A percentile compares a stretch with the other conserved stretches of the same genome.
Evolutionary conservation across 2,888 invertebrate species (phyloP).

Genomic region (Eucriotettix oculatus): DNA sequence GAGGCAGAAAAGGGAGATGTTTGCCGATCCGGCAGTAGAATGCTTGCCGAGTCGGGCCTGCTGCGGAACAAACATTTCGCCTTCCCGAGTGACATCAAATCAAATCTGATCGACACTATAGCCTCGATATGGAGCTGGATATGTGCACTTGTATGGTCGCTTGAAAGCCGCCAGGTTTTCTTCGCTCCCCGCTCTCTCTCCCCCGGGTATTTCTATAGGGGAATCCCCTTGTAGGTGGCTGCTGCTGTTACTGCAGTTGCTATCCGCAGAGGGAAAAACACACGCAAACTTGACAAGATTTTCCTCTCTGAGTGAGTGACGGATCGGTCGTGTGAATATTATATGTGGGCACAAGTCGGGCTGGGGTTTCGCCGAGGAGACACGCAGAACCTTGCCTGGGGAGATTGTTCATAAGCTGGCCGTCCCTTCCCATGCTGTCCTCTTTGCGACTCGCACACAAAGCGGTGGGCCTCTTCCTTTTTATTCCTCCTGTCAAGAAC

Average conservation of each 20-base stretch:
- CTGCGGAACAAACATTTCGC: not conserved
- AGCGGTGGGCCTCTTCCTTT: too few relatives aligned
- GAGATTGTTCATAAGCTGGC: too few relatives aligned
- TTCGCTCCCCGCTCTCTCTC: not conserved
- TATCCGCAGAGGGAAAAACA: constrained; percentile 2
- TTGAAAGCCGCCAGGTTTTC: not conserved
- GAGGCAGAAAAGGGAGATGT: not conserved
- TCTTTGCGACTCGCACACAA: too few relatives aligned
- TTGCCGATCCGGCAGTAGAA: not conserved
- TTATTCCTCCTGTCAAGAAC: too few relatives aligned
- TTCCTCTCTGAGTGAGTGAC: constrained; percentile 12
- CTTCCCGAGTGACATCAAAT: not conserved
- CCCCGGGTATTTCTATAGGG: not conserved
- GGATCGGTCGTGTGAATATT: not conserved
- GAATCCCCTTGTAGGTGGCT: not conserved
- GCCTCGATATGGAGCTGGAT: not conserved
- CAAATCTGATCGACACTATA: not conserved
- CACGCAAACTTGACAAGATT: constrained; percentile 7
- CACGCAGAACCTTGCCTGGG: too few relatives aligned
- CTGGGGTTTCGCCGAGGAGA: too few relatives aligned
- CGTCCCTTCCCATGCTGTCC: too few relatives aligned
- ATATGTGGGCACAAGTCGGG: not conserved
- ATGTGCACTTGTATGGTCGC: not conserved
- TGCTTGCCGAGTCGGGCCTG: too few relatives aligned
- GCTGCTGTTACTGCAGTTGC: not conserved